Percentiles rank a stretch among this genome's conserved stretches.
These are phyloP conservation scores for Malacoraja senta DNA, from an alignment of 2,797 vertebrate species.

Conservation along the genomic window DNA sequence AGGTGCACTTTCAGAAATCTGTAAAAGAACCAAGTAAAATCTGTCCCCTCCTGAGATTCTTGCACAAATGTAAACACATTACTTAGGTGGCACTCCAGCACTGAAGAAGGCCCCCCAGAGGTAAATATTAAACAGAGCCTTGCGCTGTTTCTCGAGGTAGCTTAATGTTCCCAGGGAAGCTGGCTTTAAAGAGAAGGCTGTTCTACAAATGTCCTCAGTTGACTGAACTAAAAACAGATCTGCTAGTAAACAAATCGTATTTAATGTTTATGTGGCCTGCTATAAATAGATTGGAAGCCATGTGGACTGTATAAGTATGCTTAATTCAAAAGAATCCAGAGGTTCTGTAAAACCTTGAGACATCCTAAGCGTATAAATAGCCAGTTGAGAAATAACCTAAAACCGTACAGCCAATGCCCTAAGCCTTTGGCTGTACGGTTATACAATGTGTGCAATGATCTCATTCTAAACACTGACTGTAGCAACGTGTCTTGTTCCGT, in stretches of 20 bases:
- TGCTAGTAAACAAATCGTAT: background rate
- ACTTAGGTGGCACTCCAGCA: background rate
- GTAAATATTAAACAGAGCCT: background rate
- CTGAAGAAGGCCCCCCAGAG: background rate
- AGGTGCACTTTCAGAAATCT: background rate
- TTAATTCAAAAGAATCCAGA: background rate
- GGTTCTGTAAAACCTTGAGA: background rate
- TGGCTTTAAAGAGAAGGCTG: background rate
- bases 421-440: background rate
- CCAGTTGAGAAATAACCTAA: background rate
- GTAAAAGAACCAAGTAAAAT: background rate
- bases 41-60: background rate
- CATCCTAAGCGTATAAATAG: background rate
- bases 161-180: background rate
- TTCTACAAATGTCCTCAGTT: background rate
- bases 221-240: background rate
- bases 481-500: background rate
- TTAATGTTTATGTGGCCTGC: background rate
- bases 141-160: background rate
- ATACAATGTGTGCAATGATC: background rate
- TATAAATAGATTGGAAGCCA: background rate
- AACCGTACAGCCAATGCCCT: background rate
- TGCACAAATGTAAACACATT: background rate
- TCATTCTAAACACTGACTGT: slow-evolving; percentile 13
- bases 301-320: background rate